Evolutionary conservation across 2,113 vertebrate genomes (phyloP).

Genomic region (Cricetomys ansorgei): DNA sequence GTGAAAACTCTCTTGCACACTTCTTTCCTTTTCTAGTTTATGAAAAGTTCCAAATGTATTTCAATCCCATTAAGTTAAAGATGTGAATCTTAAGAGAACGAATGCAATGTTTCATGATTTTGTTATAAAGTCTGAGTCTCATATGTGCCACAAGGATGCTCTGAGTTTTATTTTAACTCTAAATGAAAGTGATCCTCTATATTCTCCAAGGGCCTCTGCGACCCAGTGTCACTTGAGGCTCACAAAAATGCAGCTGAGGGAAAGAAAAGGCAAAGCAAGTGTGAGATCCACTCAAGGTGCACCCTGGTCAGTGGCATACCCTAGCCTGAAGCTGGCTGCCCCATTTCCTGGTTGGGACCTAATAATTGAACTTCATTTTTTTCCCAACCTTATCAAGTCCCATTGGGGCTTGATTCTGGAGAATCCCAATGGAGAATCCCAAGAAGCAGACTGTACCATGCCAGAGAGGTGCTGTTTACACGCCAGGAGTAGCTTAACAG

Average conservation of each 20-base stretch:
- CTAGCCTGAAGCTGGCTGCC: background rate
- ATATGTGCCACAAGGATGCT: background rate
- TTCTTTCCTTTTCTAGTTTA: background rate
- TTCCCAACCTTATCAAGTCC: background rate
- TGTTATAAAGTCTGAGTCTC: background rate
- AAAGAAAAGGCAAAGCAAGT: background rate
- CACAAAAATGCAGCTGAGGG: background rate
- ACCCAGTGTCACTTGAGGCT: background rate
- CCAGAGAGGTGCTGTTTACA: background rate
- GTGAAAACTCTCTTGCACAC: background rate
- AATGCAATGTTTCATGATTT: background rate
- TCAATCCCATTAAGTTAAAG: constrained; percentile 13
- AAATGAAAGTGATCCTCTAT: background rate
- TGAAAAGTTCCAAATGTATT: background rate
- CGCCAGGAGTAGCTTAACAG: background rate
- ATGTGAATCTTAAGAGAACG: background rate
- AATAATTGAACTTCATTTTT: background rate
- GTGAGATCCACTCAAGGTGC: background rate
- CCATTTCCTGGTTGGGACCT: background rate
- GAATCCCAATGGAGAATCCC: background rate
- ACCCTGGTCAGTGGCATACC: background rate
- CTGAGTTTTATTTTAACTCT: background rate
- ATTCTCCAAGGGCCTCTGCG: background rate
- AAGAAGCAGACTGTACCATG: background rate
- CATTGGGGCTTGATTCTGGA: too few species aligned